A percentile compares a stretch with the other conserved stretches of the same genome.
phyloP scores from a whole-genome alignment of 2,113 vertebrate genomes.

The Oreocharis arfaki region DNA sequence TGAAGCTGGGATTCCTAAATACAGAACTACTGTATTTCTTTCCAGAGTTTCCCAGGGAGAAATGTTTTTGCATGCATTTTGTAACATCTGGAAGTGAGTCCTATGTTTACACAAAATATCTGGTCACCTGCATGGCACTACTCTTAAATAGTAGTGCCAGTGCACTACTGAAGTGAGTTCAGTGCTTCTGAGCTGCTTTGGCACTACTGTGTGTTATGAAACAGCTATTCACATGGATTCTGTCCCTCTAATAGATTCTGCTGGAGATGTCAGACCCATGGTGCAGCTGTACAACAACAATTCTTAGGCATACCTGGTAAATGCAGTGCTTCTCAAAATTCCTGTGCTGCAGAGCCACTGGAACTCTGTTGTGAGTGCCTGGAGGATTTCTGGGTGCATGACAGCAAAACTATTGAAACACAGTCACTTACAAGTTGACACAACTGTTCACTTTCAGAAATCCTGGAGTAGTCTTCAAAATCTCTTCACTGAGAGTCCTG shows the following conservation, averaged over 20 bases:
- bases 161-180: not conserved
- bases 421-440: not conserved
- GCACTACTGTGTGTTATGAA: not conserved
- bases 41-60: not conserved
- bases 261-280: not conserved
- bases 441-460: not conserved
- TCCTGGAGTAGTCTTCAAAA: not conserved
- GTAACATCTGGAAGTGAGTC: not conserved
- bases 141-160: not conserved
- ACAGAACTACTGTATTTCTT: not conserved
- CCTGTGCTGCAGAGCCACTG: not conserved
- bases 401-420: not conserved
- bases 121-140: not conserved
- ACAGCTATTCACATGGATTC: not conserved
- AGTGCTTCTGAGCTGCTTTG: not conserved
- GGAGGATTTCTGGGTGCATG: not conserved
- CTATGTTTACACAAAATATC: not conserved
- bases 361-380: not conserved
- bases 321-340: not conserved
- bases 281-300: not conserved
- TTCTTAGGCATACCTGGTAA: not conserved
- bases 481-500: not conserved
- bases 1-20: not conserved
- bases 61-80: not conserved
- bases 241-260: not conserved